phyloP scores from a whole-genome alignment of 1,140 invertebrate species.

The Helicorthomorpha holstii region DNA sequence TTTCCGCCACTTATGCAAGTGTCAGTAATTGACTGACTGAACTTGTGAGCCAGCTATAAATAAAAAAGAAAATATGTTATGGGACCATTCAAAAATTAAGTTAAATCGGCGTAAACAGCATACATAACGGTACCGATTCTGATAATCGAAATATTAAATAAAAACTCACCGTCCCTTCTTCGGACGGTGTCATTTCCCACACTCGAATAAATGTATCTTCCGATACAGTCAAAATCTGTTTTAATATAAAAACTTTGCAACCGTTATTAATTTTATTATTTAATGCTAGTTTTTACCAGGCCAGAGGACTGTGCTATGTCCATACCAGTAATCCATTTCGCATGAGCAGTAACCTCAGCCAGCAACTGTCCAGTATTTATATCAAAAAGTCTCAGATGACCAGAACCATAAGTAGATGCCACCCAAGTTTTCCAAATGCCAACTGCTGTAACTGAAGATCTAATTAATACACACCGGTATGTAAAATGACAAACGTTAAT shows the following conservation, averaged over 20 bases:
- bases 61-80: background rate
- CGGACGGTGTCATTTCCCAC: background rate
- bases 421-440: conserved; percentile 16
- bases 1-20: conserved; percentile 1
- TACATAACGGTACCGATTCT: background rate
- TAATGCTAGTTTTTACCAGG: conserved; percentile 15
- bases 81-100: background rate
- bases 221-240: background rate
- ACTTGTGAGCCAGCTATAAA: conserved; percentile 1
- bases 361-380: conserved; percentile 18
- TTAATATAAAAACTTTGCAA: background rate
- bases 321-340: conserved; percentile 28
- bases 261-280: background rate
- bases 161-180: background rate
- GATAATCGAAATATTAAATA: background rate
- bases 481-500: too few relatives aligned
- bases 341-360: conserved; percentile 30
- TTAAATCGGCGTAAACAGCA: background rate
- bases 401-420: conserved; percentile 28
- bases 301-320: conserved; percentile 27
- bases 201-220: background rate
- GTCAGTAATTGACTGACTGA: conserved; percentile 4
- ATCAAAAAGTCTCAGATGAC: conserved; percentile 28
- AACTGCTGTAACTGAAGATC: background rate
- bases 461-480: too few relatives aligned